Evolutionary conservation across 1,140 invertebrate genomes (phyloP), one percentile per base, ranked within the genome.

Genomic region (Caenorhabditis tropicalis): DNA sequence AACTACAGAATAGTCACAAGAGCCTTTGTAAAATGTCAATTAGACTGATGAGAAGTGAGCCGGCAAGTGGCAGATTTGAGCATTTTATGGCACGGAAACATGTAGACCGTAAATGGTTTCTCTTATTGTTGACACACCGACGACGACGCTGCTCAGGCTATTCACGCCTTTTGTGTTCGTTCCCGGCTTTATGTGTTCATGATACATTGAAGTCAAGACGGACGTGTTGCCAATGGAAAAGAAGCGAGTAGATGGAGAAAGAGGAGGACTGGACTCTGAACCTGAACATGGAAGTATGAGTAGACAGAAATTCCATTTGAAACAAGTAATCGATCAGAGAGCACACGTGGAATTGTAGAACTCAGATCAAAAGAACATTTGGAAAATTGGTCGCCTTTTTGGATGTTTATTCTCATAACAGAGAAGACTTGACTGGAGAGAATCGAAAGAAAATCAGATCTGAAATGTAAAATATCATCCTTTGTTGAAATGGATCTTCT

Each of bases 61-160:
- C 65, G n/a, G n/a, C 1, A 46, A 74, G 65, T 43, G 65, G 65
- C 65, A 46, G n/a, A 74, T 36, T n/a, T 21, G 36, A 21, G 65
- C 36, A 16, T 21, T 74, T 74, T 24, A 74, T 74, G 65, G 65
- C 65, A 74, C 65, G 65, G 65, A 74, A 74, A 74, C 65, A 74
- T 74, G 65, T 43, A 74, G 65, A 74, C 65, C 65, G 65, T 43
- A 74, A 74, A 74, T 74, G 65, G 65, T 74, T 74, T 74, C 36
- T 74, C 65, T 74, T 24, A 19, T 24, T 74, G 36, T 74, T 74
- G 65, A 74, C 65, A 74, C 65, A 74, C 65, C 65, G 31, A 70
- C 65, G 6, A 43, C 65, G 65, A 43, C 33, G 60, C 29, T 36
- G 24, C 21, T 19, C 4, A 16, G n/a, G n/a, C 65, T 74, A 74